Evolutionary conservation across 2,888 invertebrate species (phyloP), one percentile per base, ranked within the genome.

Genomic region (Andrena flavipes): DNA sequence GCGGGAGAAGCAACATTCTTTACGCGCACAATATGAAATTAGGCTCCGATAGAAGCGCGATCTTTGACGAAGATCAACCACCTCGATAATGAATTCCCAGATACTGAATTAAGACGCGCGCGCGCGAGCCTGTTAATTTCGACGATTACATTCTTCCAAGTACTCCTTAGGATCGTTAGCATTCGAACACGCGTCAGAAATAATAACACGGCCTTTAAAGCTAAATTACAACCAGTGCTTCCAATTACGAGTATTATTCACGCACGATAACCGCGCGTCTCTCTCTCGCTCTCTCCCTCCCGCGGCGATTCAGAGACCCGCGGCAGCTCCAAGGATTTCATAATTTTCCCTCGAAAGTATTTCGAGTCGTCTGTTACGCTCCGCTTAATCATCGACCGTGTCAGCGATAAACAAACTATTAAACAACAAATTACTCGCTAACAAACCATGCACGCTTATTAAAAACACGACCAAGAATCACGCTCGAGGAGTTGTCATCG

Each of bases 241-340:
- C 84, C 86, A 88, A 89, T 89, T 89, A 88, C 85, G 87, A 65
- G 87, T 77, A 87, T 90, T 90, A 87, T 88, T 84, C 84, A 80
- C 75, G 80, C 74, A 70, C 83, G 82, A 73, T 70, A 77, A 70
- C 74, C 64, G 81, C 82, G 65, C 82, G 62, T 68, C 67, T 30
- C 30, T 30, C 42, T 42, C 42, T 42, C 42, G 1, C 42, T 42
- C 42, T 42, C 16, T 42, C 42, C 42, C 42, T 5, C 42, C 13
- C 13, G 33, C n/a, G 2, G 33, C 51, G 48, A 59, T 51, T 51
- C 82, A 74, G 49, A 49, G 70, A n/a, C 26, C 35, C 67, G 48
- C 51, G 29, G 56, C 20, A 42, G 20, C 64, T 67, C 56, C 48
- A 49, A 75, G 49, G 65, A 81, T 75, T 74, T 49, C 62, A 67